phyloP scores from a whole-genome alignment of 1,140 invertebrate genomes.

The Asbolus verrucosus region DNA sequence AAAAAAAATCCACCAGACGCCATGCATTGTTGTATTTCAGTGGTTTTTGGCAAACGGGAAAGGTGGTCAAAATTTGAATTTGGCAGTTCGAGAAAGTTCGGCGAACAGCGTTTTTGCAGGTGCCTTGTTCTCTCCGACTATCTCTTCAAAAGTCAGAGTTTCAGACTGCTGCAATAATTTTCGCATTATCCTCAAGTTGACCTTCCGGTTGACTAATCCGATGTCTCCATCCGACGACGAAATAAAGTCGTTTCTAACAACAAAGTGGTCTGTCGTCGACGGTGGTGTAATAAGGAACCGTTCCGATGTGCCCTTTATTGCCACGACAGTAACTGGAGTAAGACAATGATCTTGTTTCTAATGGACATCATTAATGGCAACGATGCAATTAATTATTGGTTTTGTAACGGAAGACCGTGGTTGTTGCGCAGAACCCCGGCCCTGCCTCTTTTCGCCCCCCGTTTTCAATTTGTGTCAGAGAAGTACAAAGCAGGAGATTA shows the following conservation, averaged over 20 bases:
- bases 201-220: background rate
- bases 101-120: too few relatives aligned
- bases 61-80: too few relatives aligned
- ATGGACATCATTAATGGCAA: slow-evolving; percentile 2
- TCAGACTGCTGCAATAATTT: background rate
- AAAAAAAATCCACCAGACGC: too few relatives aligned
- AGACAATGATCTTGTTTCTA: background rate
- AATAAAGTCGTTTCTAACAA: too few relatives aligned
- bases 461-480: slow-evolving; percentile 21
- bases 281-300: too few relatives aligned
- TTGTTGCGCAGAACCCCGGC: background rate
- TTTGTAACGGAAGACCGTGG: background rate
- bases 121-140: too few relatives aligned
- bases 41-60: too few relatives aligned
- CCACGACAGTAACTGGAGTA: background rate
- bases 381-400: slow-evolving; percentile 2
- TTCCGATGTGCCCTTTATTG: background rate
- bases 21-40: too few relatives aligned
- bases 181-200: background rate
- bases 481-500: slow-evolving; percentile 21
- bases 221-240: too few relatives aligned
- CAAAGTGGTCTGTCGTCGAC: too few relatives aligned
- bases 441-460: background rate
- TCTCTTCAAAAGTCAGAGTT: too few relatives aligned
- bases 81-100: too few relatives aligned